Evolutionary conservation across 2,888 invertebrate species (phyloP).

Genomic region (Anaspis maculata): DNA sequence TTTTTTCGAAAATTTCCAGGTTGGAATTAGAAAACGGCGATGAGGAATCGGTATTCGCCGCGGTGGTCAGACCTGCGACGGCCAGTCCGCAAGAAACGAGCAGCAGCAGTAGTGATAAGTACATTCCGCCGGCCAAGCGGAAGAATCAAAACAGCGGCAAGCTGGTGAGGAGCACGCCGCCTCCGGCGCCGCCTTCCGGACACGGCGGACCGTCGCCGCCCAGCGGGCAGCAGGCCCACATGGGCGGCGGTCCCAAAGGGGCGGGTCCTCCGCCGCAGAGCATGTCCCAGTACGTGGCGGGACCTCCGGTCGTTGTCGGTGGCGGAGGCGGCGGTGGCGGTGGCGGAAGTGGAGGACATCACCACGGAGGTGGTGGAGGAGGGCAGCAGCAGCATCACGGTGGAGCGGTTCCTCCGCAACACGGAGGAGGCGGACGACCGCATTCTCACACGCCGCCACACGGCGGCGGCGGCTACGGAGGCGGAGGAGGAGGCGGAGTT

Average conservation of each 20-base stretch:
- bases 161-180: conserved; percentile 55
- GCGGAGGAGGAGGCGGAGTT: too few relatives aligned
- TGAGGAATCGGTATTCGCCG: conserved; percentile 80
- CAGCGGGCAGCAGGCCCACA: conserved; percentile 26
- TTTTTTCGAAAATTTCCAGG: too few relatives aligned
- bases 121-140: conserved; percentile 72
- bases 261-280: conserved; percentile 3
- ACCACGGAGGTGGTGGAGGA: too few relatives aligned
- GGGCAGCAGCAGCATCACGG: too few relatives aligned
- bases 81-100: conserved; percentile 10
- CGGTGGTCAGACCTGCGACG: conserved; percentile 72
- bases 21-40: conserved; percentile 86
- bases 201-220: conserved; percentile 34
- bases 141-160: conserved; percentile 59
- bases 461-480: conserved; percentile 13
- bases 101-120: conserved; percentile 51
- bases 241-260: neutral
- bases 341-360: too few relatives aligned
- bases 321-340: too few relatives aligned
- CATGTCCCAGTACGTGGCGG: too few relatives aligned
- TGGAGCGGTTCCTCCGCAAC: conserved; percentile 15
- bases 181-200: conserved; percentile 38
- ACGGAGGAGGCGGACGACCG: conserved; percentile 16
- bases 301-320: conserved; percentile 22
- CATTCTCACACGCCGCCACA: conserved; percentile 27